Conservation (phyloP, 2,113 vertebrate genomes). For the Seriola aureovittata region DNA sequence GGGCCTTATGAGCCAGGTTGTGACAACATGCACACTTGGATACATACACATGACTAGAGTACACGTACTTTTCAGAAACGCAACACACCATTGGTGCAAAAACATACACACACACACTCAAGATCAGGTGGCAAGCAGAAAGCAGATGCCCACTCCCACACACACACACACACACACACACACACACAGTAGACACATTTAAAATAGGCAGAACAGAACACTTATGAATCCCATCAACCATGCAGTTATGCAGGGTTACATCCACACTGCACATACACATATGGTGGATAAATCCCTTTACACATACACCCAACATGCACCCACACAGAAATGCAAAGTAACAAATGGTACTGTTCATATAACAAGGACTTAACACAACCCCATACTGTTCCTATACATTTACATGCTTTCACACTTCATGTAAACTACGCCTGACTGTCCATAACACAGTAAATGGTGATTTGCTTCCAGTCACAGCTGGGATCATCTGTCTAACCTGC, state of each 20-base stretch:
- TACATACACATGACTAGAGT: no score
- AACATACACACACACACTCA: no score
- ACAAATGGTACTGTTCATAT: background rate
- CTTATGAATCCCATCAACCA: constrained; percentile 16
- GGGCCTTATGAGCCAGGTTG: no score
- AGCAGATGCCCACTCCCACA: no score
- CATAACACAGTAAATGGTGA: no score
- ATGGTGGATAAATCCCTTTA: background rate
- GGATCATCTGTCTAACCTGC: background rate
- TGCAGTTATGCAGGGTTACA: background rate
- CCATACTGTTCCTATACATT: background rate
- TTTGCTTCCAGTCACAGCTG: background rate
- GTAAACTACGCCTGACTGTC: background rate
- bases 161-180: no score
- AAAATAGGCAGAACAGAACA: background rate
- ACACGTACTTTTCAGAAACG: background rate
- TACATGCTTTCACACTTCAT: background rate
- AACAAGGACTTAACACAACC: background rate
- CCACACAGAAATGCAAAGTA: background rate
- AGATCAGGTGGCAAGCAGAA: no score
- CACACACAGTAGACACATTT: background rate
- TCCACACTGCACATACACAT: background rate
- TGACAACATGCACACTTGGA: no score
- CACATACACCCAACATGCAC: background rate
- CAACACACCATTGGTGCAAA: background rate